These are phyloP conservation scores for Hippocampus barbouri DNA, from an alignment of 2,113 vertebrate genomes.

Conservation along the genomic window DNA sequence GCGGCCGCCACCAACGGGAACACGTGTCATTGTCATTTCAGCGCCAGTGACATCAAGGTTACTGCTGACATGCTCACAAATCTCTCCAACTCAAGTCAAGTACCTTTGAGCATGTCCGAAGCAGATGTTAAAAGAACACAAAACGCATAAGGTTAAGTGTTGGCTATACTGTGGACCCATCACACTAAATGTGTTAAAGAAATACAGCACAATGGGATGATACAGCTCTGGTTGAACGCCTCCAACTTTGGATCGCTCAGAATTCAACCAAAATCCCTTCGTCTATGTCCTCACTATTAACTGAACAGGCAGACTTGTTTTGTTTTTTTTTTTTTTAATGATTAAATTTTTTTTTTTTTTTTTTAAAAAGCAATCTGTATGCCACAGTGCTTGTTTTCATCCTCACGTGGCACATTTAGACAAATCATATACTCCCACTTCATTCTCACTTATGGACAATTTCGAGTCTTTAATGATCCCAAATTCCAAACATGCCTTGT, in stretches of 20 bases:
- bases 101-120: background rate
- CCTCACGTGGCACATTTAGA: background rate
- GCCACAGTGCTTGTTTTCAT: background rate
- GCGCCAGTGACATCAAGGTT: background rate
- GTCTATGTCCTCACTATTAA: background rate
- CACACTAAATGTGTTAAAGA: background rate
- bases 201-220: no score
- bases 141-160: background rate
- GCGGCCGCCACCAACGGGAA: constrained; percentile 29
- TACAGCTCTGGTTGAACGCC: no score
- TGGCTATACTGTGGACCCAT: background rate
- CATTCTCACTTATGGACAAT: background rate
- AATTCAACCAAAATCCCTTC: background rate
- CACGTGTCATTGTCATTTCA: constrained; percentile 10
- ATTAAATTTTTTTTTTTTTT: no score
- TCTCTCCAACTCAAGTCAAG: background rate
- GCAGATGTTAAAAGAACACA: background rate
- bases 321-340: no score
- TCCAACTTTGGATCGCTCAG: background rate
- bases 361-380: no score
- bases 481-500: no score
- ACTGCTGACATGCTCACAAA: background rate
- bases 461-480: background rate
- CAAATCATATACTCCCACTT: background rate
- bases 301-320: background rate